phyloP scores from a whole-genome alignment of 2,888 invertebrate genomes.

The Petrolisthes cinctipes region DNA sequence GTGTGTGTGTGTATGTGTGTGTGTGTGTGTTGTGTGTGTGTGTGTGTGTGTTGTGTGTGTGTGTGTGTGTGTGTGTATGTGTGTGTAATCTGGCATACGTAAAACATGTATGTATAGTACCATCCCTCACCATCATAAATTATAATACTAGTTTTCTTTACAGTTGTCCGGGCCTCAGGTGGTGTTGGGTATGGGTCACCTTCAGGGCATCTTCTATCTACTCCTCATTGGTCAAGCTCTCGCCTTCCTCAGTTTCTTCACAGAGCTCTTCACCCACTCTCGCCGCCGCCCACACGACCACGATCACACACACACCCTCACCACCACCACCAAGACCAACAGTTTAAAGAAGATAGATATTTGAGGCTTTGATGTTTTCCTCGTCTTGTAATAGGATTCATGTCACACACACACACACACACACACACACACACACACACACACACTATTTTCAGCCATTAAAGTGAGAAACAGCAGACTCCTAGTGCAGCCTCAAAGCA shows the following conservation, averaged over 20 bases:
- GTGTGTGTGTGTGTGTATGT: no score
- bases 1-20: no score
- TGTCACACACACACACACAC: not conserved
- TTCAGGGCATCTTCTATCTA: slow-evolving; percentile 46
- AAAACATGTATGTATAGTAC: no score
- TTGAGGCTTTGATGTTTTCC: not conserved
- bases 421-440: not conserved
- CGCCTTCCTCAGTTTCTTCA: slow-evolving; percentile 15
- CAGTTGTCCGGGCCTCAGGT: not conserved
- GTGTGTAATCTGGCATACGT: no score
- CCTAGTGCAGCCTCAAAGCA: no score
- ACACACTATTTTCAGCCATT: not conserved
- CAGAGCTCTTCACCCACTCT: not conserved
- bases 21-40: no score
- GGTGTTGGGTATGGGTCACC: slow-evolving; percentile 39
- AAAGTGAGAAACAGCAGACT: no score
- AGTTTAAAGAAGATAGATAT: not conserved
- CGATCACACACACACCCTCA: slow-evolving; percentile 17
- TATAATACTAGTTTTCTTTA: not conserved
- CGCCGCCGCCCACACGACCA: not conserved
- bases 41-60: no score
- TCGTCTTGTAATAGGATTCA: not conserved
- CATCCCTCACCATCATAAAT: no score
- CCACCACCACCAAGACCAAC: not conserved
- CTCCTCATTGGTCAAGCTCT: slow-evolving; percentile 28